Conservation (phyloP, 1,140 invertebrate genomes). For the Chironomus striatipennis region DNA sequence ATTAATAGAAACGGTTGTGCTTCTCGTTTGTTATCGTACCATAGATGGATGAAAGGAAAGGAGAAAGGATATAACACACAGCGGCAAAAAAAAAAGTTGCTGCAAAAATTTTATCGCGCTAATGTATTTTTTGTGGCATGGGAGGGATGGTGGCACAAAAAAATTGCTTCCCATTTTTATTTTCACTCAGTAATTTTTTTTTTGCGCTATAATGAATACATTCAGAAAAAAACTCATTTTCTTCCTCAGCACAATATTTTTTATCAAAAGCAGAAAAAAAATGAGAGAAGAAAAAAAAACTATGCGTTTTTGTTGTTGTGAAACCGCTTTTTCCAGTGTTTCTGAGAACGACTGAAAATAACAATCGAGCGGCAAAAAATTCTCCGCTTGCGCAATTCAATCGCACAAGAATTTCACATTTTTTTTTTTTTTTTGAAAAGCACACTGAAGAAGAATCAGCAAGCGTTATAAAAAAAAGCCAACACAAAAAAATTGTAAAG, state of each 20-base stretch:
- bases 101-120: slow-evolving; percentile 17
- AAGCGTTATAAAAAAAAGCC: background rate
- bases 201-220: slow-evolving; percentile 22
- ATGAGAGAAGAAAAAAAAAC: background rate
- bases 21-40: background rate
- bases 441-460: slow-evolving; percentile 17
- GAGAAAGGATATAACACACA: background rate
- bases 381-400: slow-evolving; percentile 21
- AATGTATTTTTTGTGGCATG: slow-evolving; percentile 5
- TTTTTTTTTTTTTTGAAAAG: slow-evolving; percentile 4
- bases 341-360: slow-evolving; percentile 24
- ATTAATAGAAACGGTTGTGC: background rate
- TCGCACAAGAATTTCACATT: slow-evolving; percentile 17
- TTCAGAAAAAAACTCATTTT: slow-evolving; percentile 21
- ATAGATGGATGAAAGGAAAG: slow-evolving; percentile 1
- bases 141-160: background rate
- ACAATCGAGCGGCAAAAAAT: slow-evolving; percentile 19
- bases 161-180: slow-evolving; percentile 18
- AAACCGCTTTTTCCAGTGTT: slow-evolving; percentile 3
- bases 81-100: background rate
- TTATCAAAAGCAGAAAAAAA: slow-evolving; percentile 19
- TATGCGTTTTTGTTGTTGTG: slow-evolving; percentile 15
- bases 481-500: background rate
- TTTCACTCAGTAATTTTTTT: slow-evolving; percentile 16
- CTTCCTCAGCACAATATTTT: slow-evolving; percentile 17